Evolutionary conservation across 2,113 vertebrate genomes (phyloP), one percentile per base, ranked within the genome.

Genomic region (Sceloporus tristichus): DNA sequence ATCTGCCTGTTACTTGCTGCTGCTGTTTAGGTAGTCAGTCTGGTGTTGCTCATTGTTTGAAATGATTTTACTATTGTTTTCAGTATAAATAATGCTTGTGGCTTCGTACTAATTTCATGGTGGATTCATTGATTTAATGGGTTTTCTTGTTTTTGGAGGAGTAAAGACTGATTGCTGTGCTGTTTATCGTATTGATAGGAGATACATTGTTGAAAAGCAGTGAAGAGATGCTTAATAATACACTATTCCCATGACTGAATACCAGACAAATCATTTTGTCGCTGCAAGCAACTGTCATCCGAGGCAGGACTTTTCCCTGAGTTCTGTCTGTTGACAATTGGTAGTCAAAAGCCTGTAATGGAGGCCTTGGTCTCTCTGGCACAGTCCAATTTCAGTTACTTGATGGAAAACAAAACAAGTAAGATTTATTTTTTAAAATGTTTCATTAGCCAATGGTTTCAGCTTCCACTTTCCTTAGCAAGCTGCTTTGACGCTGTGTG

Each of bases 221-320:
- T 34, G n/a, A 5, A 68, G 80, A 82, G 62, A 42, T 68, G 34
- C 38, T 84, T 68, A 73, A 82, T 82, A 82, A 73, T 84, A 34
- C 2, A 54, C 9, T 84, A 42, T 62, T 76, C 56, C 56, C 73
- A 65, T n/a, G 65, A 38, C 23, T 13, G 4, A n/a, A 29, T 62
- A n/a, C 29, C 54, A 81, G 78, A 8, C 9, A 42, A 38, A 23
- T 23, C 9, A 27, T 27, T 2, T 59, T 71, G 73, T 34, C 25
- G 0, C 1, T 54, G 34, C 48, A 38, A 10, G 16, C 9, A 9
- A n/a, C 0, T 54, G 42, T 68, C 19, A 8, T 85, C 21, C 0
- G 11, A 38, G 0, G 4, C 5, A 1, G 2, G 23, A 1, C 14
- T 0, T 38, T 2, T 66, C 19, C 25, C 1, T 13, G 13, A 0